Evolutionary conservation across 2,888 invertebrate genomes (phyloP), one percentile per base, ranked within the genome.

Genomic region (Dexiosoma caninum): DNA sequence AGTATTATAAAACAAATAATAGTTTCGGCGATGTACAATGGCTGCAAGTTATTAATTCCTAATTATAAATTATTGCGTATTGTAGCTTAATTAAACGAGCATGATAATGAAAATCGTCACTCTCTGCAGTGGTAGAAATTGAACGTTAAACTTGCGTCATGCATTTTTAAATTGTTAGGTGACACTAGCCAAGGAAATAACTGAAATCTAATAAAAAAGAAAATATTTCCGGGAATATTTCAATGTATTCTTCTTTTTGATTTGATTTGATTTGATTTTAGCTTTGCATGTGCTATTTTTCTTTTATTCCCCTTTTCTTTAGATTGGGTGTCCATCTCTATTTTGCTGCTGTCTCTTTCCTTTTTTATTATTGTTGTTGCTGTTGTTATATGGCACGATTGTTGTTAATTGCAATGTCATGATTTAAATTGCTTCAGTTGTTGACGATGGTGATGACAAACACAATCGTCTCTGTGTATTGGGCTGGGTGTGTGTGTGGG

Each of bases 401-500:
- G 44, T 77, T 77, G 72, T 59, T 81, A 81, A 81, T 74, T 81
- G 81, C 72, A 77, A 72, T 81, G 81, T 64, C 72, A 81, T 74
- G 62, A 77, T 74, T 67, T 57, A 72, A 77, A 81, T 77, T 77
- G 49, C 69, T 69, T 57, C 72, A 40, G 66, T 53, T 66, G 21
- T 30, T 57, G 74, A 21, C 21, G 46, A 16, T 30, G 19, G 30
- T 51, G 21, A 51, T 67, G 42, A 62, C 60, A 12, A 51, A n/a
- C n/a, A n/a, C n/a, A n/a, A n/a, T n/a, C n/a, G n/a, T n/a, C n/a
- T n/a, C n/a, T n/a, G n/a, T n/a, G n/a, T n/a, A n/a, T n/a, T n/a
- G n/a, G n/a, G n/a, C n/a, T n/a, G n/a, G n/a, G n/a, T n/a, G n/a
- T n/a, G n/a, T n/a, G n/a, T 67, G 49, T 23, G 21, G 37, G 8